These are phyloP conservation scores for Trochalopteron elliotii DNA, from an alignment of 2,113 vertebrate genomes.

Conservation along the genomic window DNA sequence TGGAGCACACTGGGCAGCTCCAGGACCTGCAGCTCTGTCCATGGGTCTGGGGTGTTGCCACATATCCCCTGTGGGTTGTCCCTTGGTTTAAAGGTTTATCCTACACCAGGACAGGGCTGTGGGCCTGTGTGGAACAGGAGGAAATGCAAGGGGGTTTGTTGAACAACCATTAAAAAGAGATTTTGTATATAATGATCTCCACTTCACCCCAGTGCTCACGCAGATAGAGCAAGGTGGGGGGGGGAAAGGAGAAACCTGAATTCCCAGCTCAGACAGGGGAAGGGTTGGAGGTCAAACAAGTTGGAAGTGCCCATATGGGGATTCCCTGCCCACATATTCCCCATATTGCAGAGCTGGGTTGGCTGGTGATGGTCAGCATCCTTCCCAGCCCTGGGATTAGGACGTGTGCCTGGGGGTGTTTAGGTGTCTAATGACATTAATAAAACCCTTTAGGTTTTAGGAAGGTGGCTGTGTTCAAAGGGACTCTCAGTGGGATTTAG, in stretches of 20 bases:
- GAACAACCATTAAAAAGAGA: not conserved
- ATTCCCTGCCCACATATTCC: fast-evolving
- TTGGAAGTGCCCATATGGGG: not conserved
- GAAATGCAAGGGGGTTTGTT: not conserved
- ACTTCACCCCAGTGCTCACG: fast-evolving
- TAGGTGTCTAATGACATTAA: not conserved
- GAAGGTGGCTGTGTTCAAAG: not conserved
- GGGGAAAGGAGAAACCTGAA: not conserved
- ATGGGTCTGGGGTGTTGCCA: fast-evolving
- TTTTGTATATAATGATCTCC: not conserved
- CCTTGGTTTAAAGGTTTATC: not conserved
- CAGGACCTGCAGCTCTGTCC: fast-evolving
- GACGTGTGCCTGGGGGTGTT: not conserved
- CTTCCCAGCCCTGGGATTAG: not conserved
- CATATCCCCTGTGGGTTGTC: fast-evolving
- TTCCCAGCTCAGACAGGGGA: not conserved
- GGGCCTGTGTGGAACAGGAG: not conserved
- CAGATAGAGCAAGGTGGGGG: not conserved
- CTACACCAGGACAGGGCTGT: not conserved
- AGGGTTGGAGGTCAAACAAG: not conserved
- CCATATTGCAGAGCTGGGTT: fast-evolving
- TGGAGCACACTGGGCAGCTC: not conserved
- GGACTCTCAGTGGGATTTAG: not conserved
- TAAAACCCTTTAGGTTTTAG: not conserved
- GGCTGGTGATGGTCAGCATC: not conserved